Percentiles rank a stretch among this genome's conserved stretches.
Conservation (phyloP, 2,113 vertebrate species). For the Sminthopsis crassicaudata region DNA sequence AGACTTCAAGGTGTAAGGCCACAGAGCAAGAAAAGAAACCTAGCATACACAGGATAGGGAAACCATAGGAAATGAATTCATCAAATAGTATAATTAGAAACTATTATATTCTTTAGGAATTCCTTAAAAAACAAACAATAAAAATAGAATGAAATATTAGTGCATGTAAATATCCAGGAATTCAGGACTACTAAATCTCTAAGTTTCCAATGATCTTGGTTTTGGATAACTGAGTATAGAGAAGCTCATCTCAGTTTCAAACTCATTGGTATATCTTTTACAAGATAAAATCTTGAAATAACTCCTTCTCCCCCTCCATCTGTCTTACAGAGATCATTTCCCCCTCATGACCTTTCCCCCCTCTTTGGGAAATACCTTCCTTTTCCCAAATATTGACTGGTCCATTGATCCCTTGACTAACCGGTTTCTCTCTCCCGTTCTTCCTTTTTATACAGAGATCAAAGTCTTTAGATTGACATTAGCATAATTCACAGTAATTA, state of each 20-base stretch:
- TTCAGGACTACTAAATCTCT: not conserved
- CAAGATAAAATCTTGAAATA: not conserved
- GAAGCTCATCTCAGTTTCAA: slow-evolving; percentile 25
- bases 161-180: not conserved
- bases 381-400: not conserved
- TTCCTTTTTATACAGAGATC: not conserved
- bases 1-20: not conserved
- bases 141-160: not conserved
- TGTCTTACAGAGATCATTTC: not conserved
- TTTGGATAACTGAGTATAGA: not conserved
- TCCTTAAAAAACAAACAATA: not conserved
- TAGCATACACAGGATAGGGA: slow-evolving; percentile 2
- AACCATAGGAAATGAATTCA: slow-evolving; percentile 40
- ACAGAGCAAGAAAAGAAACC: slow-evolving; percentile 42
- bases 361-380: not conserved
- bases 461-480: not conserved
- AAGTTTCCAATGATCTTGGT: not conserved
- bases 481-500: slow-evolving; percentile 14
- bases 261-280: not conserved
- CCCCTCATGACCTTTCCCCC: not conserved
- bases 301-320: not conserved
- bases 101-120: not conserved
- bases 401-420: not conserved
- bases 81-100: not conserved
- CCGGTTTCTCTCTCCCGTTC: not conserved